Evolutionary conservation across 2,113 vertebrate genomes (phyloP).

Genomic region (Pogonocichla stellata): DNA sequence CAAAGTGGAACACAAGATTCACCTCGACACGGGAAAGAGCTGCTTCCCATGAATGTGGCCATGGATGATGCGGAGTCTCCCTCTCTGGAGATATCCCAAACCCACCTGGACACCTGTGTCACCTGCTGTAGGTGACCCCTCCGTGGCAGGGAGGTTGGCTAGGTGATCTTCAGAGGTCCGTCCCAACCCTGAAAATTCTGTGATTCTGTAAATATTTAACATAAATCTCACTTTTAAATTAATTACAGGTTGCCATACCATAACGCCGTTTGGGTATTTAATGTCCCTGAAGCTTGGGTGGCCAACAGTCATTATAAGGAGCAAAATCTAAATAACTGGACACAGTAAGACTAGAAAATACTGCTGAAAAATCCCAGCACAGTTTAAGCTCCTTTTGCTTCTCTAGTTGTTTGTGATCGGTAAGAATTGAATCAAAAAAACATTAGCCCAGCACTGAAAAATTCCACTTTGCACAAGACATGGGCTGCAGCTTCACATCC

Average conservation of each 20-base stretch:
- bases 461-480: rapidly evolving
- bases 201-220: background rate
- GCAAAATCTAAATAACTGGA: background rate
- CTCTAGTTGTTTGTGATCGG: background rate
- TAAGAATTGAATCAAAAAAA: background rate
- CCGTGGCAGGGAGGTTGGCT: background rate
- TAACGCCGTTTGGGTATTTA: rapidly evolving
- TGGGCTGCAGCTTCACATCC: background rate
- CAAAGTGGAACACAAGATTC: rapidly evolving
- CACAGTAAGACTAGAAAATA: background rate
- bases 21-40: rapidly evolving
- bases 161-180: background rate
- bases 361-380: background rate
- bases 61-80: background rate
- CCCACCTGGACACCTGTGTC: background rate
- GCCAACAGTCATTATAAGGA: background rate
- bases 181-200: background rate
- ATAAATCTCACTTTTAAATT: background rate
- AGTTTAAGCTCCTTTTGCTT: background rate
- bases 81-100: background rate
- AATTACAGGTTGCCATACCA: rapidly evolving
- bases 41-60: background rate
- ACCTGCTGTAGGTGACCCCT: background rate
- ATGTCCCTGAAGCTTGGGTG: background rate
- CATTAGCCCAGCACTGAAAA: background rate